phyloP scores from a whole-genome alignment of 2,888 invertebrate species.

The Andrena minutula region DNA sequence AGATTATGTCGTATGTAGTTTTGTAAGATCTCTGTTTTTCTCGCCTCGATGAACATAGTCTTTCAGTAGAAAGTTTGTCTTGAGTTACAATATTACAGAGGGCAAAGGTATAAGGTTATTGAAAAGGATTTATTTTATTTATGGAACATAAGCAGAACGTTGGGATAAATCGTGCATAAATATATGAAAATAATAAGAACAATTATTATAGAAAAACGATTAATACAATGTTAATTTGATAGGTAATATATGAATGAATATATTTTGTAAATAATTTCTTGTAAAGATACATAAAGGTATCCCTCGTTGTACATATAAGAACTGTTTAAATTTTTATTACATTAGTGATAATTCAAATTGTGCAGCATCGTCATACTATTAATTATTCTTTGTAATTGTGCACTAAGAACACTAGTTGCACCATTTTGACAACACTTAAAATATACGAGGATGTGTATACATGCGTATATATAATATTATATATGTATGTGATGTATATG shows the following conservation, averaged over 20 bases:
- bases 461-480: conserved; percentile 69
- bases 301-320: conserved; percentile 81
- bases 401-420: conserved; percentile 67
- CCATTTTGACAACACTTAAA: conserved; percentile 62
- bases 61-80: conserved; percentile 74
- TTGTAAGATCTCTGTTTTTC: conserved; percentile 27
- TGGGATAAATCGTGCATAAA: conserved; percentile 78
- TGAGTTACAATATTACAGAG: conserved; percentile 71
- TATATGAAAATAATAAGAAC: conserved; percentile 76
- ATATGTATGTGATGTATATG: conserved; percentile 71
- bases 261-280: conserved; percentile 85
- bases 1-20: conserved; percentile 3
- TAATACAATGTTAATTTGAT: conserved; percentile 83
- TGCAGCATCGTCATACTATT: conserved; percentile 77
- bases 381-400: conserved; percentile 74
- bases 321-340: conserved; percentile 83
- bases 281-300: conserved; percentile 80
- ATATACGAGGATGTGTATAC: conserved; percentile 62
- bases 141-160: conserved; percentile 74
- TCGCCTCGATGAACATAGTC: conserved; percentile 71
- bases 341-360: conserved; percentile 78
- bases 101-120: conserved; percentile 76
- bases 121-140: conserved; percentile 82
- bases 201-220: conserved; percentile 73
- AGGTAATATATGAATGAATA: conserved; percentile 84